Evolutionary conservation across 2,888 invertebrate species (phyloP), one percentile per base, ranked within the genome.

Genomic region (Cryptus armator): DNA sequence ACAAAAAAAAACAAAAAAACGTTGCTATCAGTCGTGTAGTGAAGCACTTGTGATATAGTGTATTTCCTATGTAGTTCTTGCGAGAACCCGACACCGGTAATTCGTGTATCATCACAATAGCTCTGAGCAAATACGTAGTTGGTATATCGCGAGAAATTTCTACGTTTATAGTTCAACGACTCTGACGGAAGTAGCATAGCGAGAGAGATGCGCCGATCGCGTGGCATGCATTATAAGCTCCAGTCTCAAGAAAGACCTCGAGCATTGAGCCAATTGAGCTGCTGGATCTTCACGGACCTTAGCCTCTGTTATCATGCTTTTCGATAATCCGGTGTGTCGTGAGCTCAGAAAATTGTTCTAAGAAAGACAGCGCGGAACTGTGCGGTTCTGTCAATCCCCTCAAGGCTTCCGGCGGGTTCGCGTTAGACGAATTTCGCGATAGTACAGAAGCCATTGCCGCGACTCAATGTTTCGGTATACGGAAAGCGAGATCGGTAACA

Each of bases 341-440:
- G 72, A 74, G 67, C 56, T 43, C 66, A 14, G 62, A 32, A 71
- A 71, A 59, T 51, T 67, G 37, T 51, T 51, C 66, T 32, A 76
- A 67, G 32, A 6, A 14, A 62, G 59, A 29, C 51, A 46, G 64
- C 56, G 24, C 24, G 56, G 24, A 56, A 56, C 10, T 56, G 10
- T 24, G 56, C 24, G 3, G 2, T 70, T 76, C 44, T 68, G 77
- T 75, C 68, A 62, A 64, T 56, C 64, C 66, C 48, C 14, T 56
- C n/a, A 48, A 78, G 64, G 51, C 32, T 46, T 44, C 66, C n/a
- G n/a, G 53, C 29, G 24, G 32, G 32, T 14, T 71, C 77, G 53
- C 76, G 76, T 83, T 77, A 46, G 53, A 79, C 56, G 51, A 72
- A 77, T 72, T 74, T 83, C 19, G 43, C 72, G 82, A 83, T 80